Evolutionary conservation across 2,888 invertebrate genomes (phyloP), one percentile per base, ranked within the genome.

Genomic region (Plebejus melissa): DNA sequence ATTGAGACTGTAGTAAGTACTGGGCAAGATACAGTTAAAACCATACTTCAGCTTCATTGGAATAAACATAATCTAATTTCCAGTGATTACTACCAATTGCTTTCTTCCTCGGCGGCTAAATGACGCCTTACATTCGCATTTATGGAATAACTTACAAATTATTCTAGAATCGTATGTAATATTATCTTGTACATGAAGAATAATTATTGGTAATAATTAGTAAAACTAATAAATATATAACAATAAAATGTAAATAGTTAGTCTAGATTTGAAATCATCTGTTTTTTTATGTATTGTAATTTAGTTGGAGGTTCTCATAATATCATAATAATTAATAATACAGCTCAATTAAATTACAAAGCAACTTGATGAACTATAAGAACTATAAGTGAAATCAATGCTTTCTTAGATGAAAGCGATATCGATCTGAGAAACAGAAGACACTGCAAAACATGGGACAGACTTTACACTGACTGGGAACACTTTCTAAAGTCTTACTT

Each of bases 401-500:
- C 13, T 72, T 32, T 72, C 50, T 72, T 46, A 32, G 54, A 75
- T 36, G 75, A 75, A 74, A 74, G 46, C 36, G 74, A 76, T 69
- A 76, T 76, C 46, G 58, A 74, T 76, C 60, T 71, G 46, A 69
- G 41, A 46, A 74, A 50, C n/a, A 65, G 65, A 32, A 41, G 36
- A 70, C 28, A 72, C 50, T 32, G 46, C 13, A 54, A 72, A 54
- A 72, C 72, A 54, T 54, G 13, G 54, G 28, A 32, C 50, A 32
- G 32, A 72, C 74, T 72, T 69, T n/a, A 16, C 38, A 75, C 74
- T 69, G 13, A 65, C 69, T 46, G 78, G 71, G 74, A 77, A 76
- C 70, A 78, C 79, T 79, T 79, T 79, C 79, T 79, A 78, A 75
- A 76, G 74, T 79, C 71, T 76, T 74, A 74, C 74, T 76, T 79